Percentiles rank a stretch among this genome's conserved stretches.
These are phyloP conservation scores for Equus quagga DNA, from an alignment of 2,113 vertebrate species.

Conservation along the genomic window DNA sequence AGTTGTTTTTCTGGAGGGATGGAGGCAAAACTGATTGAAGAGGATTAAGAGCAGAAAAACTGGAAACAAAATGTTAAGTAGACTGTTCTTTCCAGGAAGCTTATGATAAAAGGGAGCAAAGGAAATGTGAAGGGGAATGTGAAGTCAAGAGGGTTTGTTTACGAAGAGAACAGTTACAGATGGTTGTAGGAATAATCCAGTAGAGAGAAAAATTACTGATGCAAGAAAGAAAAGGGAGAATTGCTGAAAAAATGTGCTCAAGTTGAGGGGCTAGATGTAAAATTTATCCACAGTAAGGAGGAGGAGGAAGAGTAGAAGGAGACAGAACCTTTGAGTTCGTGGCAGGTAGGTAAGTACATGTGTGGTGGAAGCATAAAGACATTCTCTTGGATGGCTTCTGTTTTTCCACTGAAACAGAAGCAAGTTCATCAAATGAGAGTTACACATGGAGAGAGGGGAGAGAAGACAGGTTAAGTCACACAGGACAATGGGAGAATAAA, in stretches of 20 bases:
- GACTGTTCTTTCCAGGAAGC: background rate
- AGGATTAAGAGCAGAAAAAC: background rate
- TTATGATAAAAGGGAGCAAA: background rate
- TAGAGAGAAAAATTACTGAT: background rate
- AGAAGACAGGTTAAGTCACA: background rate
- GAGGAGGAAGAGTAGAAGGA: background rate
- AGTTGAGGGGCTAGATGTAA: too few relatives aligned
- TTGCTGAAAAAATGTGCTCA: background rate
- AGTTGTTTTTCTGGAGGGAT: background rate
- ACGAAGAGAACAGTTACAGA: background rate
- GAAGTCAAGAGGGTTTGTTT: background rate
- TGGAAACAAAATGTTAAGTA: background rate
- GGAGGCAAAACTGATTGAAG: background rate
- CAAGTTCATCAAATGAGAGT: background rate
- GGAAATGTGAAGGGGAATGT: background rate
- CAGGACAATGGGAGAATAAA: background rate
- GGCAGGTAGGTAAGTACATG: accelerated
- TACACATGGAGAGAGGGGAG: background rate
- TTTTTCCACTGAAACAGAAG: background rate
- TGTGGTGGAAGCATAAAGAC: background rate
- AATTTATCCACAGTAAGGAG: background rate
- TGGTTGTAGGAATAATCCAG: background rate
- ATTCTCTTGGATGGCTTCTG: background rate
- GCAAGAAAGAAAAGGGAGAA: background rate
- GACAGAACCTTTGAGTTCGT: background rate